These are phyloP conservation scores for Periphyllus acericola DNA, from an alignment of 2,888 invertebrate species.

Conservation along the genomic window DNA sequence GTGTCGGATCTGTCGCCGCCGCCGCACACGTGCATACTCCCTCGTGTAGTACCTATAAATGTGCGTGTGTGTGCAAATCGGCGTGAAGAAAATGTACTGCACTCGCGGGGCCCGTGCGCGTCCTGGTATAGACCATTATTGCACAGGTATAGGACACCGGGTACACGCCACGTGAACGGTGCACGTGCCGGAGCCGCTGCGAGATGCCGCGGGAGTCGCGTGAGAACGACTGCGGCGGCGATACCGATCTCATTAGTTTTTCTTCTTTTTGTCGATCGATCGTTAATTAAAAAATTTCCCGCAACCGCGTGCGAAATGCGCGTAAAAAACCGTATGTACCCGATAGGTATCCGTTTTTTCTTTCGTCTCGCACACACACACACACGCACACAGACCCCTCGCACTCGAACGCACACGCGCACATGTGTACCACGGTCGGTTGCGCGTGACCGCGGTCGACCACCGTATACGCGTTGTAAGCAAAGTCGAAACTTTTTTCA, in stretches of 20 bases:
- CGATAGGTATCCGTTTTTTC: conserved; percentile 22
- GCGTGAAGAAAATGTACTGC: background rate
- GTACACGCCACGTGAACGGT: background rate
- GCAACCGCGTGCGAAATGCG: conserved; percentile 24
- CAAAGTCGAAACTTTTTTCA: conserved; percentile 15
- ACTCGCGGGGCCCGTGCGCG: background rate
- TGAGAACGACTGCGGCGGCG: conserved; percentile 35
- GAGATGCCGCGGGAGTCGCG: conserved; percentile 6
- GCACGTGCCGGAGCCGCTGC: background rate
- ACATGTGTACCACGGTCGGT: background rate
- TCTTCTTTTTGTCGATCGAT: conserved; percentile 36
- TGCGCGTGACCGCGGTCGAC: background rate
- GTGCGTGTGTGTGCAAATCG: background rate
- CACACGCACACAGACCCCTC: background rate
- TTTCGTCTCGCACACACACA: background rate
- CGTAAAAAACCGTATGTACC: conserved; percentile 8
- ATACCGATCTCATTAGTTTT: conserved; percentile 45
- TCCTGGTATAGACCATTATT: background rate
- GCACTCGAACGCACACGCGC: background rate
- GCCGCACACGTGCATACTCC: background rate
- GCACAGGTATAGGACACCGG: background rate
- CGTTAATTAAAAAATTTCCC: conserved; percentile 55
- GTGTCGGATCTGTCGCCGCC: background rate
- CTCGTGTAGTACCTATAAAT: background rate
- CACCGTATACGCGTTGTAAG: no score